These are phyloP conservation scores for Trididemnum nubilum DNA, from an alignment of 23 tunicate genomes.

Conservation along the genomic window DNA sequence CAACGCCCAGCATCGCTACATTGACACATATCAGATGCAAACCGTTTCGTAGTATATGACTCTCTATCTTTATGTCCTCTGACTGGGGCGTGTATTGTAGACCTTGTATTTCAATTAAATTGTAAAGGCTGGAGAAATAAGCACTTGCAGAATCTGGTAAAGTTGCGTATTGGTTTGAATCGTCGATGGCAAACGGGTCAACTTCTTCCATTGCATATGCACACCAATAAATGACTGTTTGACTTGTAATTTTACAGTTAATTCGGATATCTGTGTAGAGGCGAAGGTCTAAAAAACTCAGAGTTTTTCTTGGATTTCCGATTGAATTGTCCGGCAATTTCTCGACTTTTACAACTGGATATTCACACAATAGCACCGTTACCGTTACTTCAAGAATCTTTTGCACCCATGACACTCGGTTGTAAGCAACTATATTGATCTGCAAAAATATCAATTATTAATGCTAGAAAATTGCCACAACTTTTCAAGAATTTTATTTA, in stretches of 20 bases:
- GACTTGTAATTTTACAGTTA: constrained; percentile 50
- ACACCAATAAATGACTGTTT: constrained; percentile 50
- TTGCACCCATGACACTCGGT: constrained; percentile 33
- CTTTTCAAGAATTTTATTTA: too few species aligned
- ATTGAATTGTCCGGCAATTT: constrained; percentile 43
- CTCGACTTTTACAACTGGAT: constrained; percentile 56
- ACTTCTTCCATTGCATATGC: constrained; percentile 37
- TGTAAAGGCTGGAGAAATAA: constrained; percentile 12
- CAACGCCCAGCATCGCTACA: constrained; percentile 67
- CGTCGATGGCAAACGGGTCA: not conserved
- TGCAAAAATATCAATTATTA: constrained; percentile 15
- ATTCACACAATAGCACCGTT: constrained; percentile 64
- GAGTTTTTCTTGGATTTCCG: constrained; percentile 31
- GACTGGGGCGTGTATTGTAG: constrained; percentile 40
- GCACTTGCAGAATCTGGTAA: constrained; percentile 30
- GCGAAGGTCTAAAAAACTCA: constrained; percentile 64
- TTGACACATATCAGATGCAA: constrained; percentile 67
- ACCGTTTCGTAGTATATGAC: constrained; percentile 47
- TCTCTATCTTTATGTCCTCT: constrained; percentile 44
- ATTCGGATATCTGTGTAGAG: constrained; percentile 35
- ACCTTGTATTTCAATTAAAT: constrained; percentile 15
- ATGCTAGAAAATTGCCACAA: too few species aligned
- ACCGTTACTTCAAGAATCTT: constrained; percentile 24
- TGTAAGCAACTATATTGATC: constrained; percentile 35
- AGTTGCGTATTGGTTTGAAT: constrained; percentile 1